phyloP scores from a whole-genome alignment of 2,888 invertebrate genomes.

The Hydriomena furcata region DNA sequence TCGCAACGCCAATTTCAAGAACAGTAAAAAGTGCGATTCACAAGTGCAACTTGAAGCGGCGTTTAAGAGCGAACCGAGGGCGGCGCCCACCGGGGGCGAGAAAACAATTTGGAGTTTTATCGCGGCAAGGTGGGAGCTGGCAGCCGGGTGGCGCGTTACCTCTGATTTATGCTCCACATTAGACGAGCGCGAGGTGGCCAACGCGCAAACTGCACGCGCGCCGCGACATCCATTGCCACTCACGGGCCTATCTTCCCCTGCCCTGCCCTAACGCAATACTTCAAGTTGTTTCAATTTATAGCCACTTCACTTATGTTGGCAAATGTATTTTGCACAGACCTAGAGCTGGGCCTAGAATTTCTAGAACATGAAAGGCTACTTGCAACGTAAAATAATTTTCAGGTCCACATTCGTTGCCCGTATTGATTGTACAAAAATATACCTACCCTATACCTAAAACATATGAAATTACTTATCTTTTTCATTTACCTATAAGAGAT shows the following conservation, averaged over 20 bases:
- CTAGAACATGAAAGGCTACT: background rate
- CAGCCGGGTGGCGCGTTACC: conserved; percentile 59
- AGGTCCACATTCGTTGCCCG: too few species aligned
- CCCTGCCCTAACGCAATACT: conserved; percentile 28
- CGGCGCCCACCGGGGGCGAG: conserved; percentile 81
- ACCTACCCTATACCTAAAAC: too few species aligned
- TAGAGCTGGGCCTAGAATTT: background rate
- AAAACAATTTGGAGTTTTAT: conserved; percentile 83
- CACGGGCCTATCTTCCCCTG: conserved; percentile 42
- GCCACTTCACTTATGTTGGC: background rate
- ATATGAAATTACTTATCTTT: too few species aligned
- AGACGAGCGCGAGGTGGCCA: conserved; percentile 61
- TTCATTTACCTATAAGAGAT: background rate
- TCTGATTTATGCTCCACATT: conserved; percentile 79
- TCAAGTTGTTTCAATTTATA: background rate
- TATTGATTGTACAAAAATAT: too few species aligned
- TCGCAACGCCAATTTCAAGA: conserved; percentile 78
- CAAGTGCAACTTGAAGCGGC: conserved; percentile 83
- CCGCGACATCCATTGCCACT: conserved; percentile 58
- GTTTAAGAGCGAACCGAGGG: conserved; percentile 82
- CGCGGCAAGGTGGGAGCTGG: conserved; percentile 64
- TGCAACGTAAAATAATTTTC: background rate
- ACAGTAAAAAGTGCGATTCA: conserved; percentile 83
- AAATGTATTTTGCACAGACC: background rate
- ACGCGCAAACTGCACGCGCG: conserved; percentile 71